Percentiles rank a stretch among this genome's conserved stretches.
Evolutionary conservation across 2,113 vertebrate species (phyloP).

Genomic region (Urocynchramus pylzowi): DNA sequence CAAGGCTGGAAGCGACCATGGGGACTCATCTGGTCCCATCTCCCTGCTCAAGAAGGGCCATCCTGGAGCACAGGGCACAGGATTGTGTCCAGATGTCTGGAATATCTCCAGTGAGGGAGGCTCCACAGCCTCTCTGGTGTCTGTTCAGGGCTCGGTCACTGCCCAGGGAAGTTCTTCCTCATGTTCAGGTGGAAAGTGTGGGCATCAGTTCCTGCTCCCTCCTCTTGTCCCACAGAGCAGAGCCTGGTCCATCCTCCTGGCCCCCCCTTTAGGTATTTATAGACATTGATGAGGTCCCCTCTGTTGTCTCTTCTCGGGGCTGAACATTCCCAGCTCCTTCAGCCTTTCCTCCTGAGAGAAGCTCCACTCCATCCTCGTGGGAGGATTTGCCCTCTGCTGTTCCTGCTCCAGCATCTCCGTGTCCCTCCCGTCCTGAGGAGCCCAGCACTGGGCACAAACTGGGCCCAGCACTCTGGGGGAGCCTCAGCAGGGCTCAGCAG

Average conservation of each 20-base stretch:
- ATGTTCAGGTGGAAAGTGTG: background rate
- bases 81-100: background rate
- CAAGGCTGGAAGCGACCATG: fast-evolving
- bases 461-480: background rate
- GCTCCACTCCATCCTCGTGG: background rate
- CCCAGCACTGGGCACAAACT: background rate
- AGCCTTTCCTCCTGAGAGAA: background rate
- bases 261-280: background rate
- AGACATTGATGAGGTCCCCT: background rate
- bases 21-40: background rate
- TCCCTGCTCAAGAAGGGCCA: background rate
- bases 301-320: fast-evolving
- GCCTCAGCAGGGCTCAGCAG: background rate
- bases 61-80: background rate
- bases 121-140: background rate
- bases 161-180: background rate
- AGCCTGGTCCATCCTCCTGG: background rate
- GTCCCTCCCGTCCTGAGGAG: background rate
- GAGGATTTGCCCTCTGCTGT: background rate
- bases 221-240: background rate
- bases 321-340: background rate
- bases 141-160: background rate
- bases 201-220: fast-evolving
- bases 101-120: background rate
- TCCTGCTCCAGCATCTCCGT: background rate